Conservation (phyloP, 2,797 vertebrate species). For the Cossypha caffra region DNA sequence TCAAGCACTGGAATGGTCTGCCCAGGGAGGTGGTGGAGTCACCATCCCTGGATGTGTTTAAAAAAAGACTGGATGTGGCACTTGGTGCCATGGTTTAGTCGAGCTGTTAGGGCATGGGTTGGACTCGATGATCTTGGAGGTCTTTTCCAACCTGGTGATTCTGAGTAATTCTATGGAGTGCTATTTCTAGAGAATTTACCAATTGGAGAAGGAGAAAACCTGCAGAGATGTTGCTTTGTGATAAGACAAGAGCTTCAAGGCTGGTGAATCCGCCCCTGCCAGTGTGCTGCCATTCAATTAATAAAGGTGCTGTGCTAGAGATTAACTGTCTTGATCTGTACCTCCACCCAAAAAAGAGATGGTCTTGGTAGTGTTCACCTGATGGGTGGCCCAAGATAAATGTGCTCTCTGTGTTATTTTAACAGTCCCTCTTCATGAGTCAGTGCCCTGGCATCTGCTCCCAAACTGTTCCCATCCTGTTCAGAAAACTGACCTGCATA, state of each 20-base stretch:
- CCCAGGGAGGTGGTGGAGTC: no score
- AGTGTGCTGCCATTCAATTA: not conserved
- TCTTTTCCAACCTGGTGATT: not conserved
- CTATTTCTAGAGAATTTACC: not conserved
- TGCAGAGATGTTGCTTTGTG: not conserved
- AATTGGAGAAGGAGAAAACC: not conserved
- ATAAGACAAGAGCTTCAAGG: not conserved
- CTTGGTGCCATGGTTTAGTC: not conserved
- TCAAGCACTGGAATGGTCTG: no score
- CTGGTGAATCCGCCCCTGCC: not conserved
- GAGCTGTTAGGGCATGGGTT: not conserved
- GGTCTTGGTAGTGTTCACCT: constrained; percentile 45
- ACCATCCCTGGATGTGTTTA: no score
- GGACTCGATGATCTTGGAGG: not conserved
- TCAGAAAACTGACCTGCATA: constrained; percentile 82
- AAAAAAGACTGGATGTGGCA: not conserved
- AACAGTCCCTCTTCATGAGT: constrained; percentile 71
- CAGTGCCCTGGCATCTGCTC: constrained; percentile 80
- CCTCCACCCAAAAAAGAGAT: constrained; percentile 1
- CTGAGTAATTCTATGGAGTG: not conserved
- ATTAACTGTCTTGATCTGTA: constrained; percentile 41
- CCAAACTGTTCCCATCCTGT: constrained; percentile 82
- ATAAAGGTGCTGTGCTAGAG: constrained; percentile 13
- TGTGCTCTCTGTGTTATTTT: constrained; percentile 69
- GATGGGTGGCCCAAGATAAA: constrained; percentile 70